phyloP scores from a whole-genome alignment of 2,113 vertebrate species.

The Triplophysa siluroides region DNA sequence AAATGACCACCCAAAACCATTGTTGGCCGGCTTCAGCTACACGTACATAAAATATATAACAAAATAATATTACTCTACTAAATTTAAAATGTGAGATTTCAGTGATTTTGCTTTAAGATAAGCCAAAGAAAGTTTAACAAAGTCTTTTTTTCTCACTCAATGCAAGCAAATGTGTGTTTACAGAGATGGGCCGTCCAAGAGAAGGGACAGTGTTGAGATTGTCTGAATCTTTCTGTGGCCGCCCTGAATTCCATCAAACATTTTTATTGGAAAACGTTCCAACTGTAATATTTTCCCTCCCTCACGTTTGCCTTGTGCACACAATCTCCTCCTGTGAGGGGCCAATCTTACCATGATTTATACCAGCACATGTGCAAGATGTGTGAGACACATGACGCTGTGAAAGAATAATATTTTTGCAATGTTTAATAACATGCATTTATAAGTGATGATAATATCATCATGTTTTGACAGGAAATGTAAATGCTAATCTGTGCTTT shows the following conservation, averaged over 20 bases:
- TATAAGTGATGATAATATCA: neutral
- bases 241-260: conserved; percentile 22
- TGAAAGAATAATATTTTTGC: neutral
- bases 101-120: neutral
- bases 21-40: neutral
- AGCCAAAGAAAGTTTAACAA: neutral
- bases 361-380: neutral
- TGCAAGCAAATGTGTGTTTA: neutral
- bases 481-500: too few species aligned
- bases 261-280: conserved; percentile 27
- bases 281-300: conserved; percentile 36
- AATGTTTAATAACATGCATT: conserved; percentile 14
- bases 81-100: neutral
- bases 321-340: conserved; percentile 17
- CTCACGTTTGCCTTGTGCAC: conserved; percentile 8
- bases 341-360: conserved; percentile 18
- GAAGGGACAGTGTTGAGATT: neutral
- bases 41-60: neutral
- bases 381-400: neutral
- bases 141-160: neutral
- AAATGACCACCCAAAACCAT: neutral
- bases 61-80: neutral
- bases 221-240: neutral
- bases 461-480: neutral
- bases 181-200: neutral